Evolutionary conservation across 2,113 vertebrate species (phyloP), one percentile per base, ranked within the genome.

Genomic region (Miniopterus natalensis): DNA sequence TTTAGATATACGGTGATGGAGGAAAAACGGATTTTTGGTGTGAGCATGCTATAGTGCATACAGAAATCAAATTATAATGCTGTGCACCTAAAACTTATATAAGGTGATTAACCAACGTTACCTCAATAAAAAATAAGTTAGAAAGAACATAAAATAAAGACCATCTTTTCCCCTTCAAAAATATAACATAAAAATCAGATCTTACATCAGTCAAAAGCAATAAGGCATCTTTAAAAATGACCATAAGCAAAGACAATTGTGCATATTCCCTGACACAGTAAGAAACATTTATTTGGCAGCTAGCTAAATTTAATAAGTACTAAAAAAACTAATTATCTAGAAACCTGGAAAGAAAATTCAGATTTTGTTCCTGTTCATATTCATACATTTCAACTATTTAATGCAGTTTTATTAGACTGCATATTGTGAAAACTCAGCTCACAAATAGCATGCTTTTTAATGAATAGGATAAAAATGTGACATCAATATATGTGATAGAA

Each of bases 401-500:
- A 3, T 12, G 15, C 6, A 49, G 6, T 70, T 92, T 75, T 42
- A 88, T 83, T 87, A 84, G 53, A 45, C 10, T 45, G 29, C 9
- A 88, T 77, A 42, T n/a, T 91, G 4, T 88, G 61, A 88, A 92
- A 77, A 92, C 51, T 77, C 77, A 92, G 27, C 57, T 68, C n/a
- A 57, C 40, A 89, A 73, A 83, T 13, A 83, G 29, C 31, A 77
- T 59, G 59, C 42, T 71, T 65, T n/a, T 57, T 75, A 84, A 77
- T 31, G 12, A 75, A 75, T 2, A 75, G 49, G 49, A 68, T 59
- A 94, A 81, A 81, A 73, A 57, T 55, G 47, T 57, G 57, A 89
- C 40, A 83, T 17, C 9, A 57, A 74, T 53, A 65, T 25, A 77
- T 49, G 23, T 59, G 25, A 36, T 36, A 36, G 2, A 36, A 36